These are phyloP conservation scores for Arrhamphus sclerolepis DNA, from an alignment of 2,797 vertebrate genomes.

Conservation along the genomic window DNA sequence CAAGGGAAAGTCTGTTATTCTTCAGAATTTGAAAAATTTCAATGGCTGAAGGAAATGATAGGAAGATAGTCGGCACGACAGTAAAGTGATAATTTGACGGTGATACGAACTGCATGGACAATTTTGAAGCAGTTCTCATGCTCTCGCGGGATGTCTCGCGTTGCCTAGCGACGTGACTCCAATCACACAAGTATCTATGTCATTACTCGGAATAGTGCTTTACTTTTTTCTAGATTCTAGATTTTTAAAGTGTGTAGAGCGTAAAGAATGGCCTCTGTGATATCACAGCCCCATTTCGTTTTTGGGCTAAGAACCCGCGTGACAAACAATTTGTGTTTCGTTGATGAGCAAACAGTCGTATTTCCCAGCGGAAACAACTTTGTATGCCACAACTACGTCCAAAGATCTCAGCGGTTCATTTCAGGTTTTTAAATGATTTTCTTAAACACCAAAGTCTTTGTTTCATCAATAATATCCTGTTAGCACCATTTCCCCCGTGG, in stretches of 20 bases:
- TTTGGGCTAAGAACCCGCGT: slow-evolving; percentile 87
- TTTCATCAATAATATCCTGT: no score
- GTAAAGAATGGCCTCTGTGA: slow-evolving; percentile 74
- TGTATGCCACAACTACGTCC: slow-evolving; percentile 85
- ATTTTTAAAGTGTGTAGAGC: no score
- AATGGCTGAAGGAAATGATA: no score
- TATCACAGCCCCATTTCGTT: slow-evolving; percentile 79
- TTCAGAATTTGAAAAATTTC: no score
- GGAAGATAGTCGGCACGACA: no score
- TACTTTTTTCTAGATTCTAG: no score
- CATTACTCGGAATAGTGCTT: rapidly evolving
- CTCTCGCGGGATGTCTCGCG: slow-evolving; percentile 30
- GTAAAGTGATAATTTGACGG: no score
- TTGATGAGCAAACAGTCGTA: slow-evolving; percentile 88
- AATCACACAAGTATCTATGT: rapidly evolving
- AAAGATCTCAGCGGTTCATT: slow-evolving; percentile 87
- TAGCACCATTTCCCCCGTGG: no score
- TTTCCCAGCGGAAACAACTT: slow-evolving; percentile 89
- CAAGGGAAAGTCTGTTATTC: no score
- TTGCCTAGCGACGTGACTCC: slow-evolving; percentile 58
- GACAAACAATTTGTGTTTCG: slow-evolving; percentile 85
- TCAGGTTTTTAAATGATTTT: slow-evolving; percentile 76
- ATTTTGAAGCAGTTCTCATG: no score
- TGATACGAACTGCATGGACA: no score
- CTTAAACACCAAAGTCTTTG: no score